Conservation (phyloP, 2,888 invertebrate genomes). For the Drosophila buzzatii region DNA sequence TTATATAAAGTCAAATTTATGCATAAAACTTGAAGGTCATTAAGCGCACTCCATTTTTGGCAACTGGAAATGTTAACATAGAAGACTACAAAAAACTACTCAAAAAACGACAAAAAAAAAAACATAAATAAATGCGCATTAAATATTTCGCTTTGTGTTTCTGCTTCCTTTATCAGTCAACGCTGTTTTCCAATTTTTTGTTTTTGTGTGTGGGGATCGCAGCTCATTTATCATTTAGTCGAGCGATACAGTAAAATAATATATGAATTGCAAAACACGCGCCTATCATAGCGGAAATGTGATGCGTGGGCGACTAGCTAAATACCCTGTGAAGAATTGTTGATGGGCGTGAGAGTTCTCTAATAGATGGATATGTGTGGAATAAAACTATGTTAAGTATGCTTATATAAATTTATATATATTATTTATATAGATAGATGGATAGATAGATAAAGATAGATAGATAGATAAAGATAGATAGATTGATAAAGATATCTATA, state of each 20-base stretch:
- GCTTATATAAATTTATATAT: no score
- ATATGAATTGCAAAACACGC: slow-evolving; percentile 61
- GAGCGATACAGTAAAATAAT: slow-evolving; percentile 15
- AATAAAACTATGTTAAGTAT: no score
- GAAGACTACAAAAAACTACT: slow-evolving; percentile 5
- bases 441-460: no score
- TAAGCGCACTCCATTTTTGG: slow-evolving; percentile 62
- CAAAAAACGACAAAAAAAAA: slow-evolving; percentile 1
- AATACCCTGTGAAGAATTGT: slow-evolving; percentile 7
- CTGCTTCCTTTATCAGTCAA: slow-evolving; percentile 54
- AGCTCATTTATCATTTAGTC: slow-evolving; percentile 66
- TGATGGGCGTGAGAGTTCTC: background rate
- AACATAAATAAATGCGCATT: slow-evolving; percentile 28
- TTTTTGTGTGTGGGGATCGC: slow-evolving; percentile 30
- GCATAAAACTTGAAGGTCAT: slow-evolving; percentile 43
- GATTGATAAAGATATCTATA: background rate
- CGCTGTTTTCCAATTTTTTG: slow-evolving; percentile 37
- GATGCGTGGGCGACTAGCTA: background rate
- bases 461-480: no score
- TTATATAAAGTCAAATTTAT: slow-evolving; percentile 47
- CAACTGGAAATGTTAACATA: slow-evolving; percentile 50
- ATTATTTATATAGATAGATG: no score
- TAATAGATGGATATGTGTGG: background rate
- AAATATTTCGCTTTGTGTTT: slow-evolving; percentile 18
- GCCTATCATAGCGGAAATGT: slow-evolving; percentile 26